Percentiles rank a stretch among this genome's conserved stretches.
Conservation (phyloP, 2,797 vertebrate species). For the Tapirus indicus region DNA sequence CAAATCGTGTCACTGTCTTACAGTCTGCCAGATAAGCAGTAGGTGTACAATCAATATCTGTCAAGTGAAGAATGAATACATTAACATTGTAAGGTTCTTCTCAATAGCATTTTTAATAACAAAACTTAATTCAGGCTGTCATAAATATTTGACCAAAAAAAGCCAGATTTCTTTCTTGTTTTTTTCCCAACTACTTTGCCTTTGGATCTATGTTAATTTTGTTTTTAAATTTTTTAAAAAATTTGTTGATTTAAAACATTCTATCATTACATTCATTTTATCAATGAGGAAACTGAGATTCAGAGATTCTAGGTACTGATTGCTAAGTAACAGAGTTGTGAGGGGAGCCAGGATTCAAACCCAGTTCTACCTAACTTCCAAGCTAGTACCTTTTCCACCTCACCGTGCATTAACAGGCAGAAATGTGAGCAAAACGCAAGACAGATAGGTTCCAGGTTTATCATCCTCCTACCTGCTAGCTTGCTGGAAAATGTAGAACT, state of each 20-base stretch:
- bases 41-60: background rate
- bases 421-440: background rate
- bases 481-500: background rate
- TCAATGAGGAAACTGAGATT: background rate
- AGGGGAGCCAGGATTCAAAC: background rate
- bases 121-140: background rate
- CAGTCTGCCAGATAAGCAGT: background rate
- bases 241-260: background rate
- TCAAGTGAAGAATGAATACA: background rate
- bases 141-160: background rate
- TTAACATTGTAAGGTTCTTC: background rate
- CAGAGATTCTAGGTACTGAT: background rate
- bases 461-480: background rate
- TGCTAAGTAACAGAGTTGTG: background rate
- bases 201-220: background rate
- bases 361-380: background rate
- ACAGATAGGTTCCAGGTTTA: background rate
- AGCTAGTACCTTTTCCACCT: background rate
- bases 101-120: background rate
- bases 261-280: background rate
- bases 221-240: slow-evolving; percentile 14
- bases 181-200: background rate
- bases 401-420: fast-evolving
- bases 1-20: background rate
- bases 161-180: background rate